These are phyloP conservation scores for Chinchilla lanigera DNA, from an alignment of 2,113 vertebrate genomes.

Conservation along the genomic window DNA sequence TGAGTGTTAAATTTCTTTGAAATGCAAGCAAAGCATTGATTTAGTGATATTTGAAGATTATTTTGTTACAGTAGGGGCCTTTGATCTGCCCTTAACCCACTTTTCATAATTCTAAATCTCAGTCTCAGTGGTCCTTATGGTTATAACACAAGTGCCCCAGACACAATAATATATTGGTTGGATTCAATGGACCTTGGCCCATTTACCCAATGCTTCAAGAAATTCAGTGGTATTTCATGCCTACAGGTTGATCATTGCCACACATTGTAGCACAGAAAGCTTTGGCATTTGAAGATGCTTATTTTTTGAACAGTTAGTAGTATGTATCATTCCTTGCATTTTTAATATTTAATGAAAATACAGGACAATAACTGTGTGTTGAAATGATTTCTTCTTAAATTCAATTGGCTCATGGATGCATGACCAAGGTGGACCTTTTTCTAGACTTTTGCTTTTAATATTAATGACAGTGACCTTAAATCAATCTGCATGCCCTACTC, in stretches of 20 bases:
- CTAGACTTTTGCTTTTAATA: background rate
- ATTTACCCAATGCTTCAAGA: background rate
- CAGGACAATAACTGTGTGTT: background rate
- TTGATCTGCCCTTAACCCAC: background rate
- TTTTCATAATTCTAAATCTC: background rate
- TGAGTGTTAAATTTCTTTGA: slow-evolving; percentile 1
- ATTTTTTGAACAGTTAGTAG: background rate
- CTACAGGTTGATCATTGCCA: background rate
- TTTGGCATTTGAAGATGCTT: background rate
- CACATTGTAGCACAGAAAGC: background rate
- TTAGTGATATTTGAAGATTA: background rate
- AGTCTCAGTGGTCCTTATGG: background rate
- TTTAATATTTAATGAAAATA: background rate
- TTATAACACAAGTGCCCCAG: background rate
- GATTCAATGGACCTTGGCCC: background rate
- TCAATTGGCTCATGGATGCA: background rate
- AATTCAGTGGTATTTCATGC: background rate
- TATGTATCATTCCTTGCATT: background rate
- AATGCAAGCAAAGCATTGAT: background rate
- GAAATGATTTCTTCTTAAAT: slow-evolving; percentile 24
- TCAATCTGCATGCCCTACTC: background rate
- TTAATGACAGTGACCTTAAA: background rate
- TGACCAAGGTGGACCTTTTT: background rate
- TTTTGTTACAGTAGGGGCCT: background rate
- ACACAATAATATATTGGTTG: background rate